Conservation (phyloP, 2,113 vertebrate species). For the Hepsetus odoe region DNA sequence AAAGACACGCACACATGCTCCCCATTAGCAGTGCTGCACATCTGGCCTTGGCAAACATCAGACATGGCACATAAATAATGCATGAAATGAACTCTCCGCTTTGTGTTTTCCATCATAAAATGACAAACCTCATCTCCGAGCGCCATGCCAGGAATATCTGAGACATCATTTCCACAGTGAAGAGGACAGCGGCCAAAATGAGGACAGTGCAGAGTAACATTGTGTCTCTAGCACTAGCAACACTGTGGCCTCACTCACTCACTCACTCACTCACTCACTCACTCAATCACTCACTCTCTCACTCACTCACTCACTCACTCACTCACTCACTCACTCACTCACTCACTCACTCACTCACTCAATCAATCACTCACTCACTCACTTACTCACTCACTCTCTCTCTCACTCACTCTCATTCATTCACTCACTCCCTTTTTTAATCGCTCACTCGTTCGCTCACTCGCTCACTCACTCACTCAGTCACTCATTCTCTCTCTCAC, state of each 20-base stretch:
- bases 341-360: background rate
- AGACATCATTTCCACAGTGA: conserved; percentile 47
- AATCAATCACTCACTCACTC: no score
- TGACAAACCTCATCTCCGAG: conserved; percentile 49
- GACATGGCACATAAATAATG: conserved; percentile 37
- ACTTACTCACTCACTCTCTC: background rate
- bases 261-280: background rate
- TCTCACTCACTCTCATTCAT: background rate
- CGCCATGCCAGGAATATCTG: conserved; percentile 33
- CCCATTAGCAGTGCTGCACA: conserved; percentile 33
- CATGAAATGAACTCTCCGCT: conserved; percentile 35
- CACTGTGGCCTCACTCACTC: background rate
- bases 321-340: background rate
- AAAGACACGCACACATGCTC: background rate
- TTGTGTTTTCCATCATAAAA: conserved; percentile 56
- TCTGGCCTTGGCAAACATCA: conserved; percentile 32
- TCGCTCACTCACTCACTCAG: background rate
- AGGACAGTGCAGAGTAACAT: background rate
- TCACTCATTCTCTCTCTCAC: background rate
- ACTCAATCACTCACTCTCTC: background rate
- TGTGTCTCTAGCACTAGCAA: background rate
- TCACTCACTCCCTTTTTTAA: no score
- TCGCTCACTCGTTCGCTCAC: no score
- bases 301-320: background rate
- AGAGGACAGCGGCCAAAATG: background rate